These are phyloP conservation scores for Pangasius sanitwongsei DNA, from an alignment of 2,797 vertebrate species.

Conservation along the genomic window DNA sequence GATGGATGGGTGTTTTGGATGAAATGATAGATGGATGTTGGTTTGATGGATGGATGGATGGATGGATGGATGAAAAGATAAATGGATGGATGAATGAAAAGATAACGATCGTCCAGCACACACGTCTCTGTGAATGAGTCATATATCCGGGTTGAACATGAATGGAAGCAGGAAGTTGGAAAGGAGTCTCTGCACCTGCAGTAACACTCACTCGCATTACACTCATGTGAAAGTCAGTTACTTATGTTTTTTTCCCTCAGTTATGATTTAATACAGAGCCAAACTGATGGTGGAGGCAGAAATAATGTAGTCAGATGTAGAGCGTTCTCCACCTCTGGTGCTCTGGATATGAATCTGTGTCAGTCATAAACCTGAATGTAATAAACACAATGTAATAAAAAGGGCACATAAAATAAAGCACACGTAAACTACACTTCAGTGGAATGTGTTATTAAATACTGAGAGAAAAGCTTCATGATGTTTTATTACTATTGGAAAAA, in stretches of 20 bases:
- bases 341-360: not conserved
- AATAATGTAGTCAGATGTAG: not conserved
- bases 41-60: not conserved
- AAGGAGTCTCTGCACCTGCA: not conserved
- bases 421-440: not conserved
- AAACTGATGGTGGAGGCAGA: not conserved
- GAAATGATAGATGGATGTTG: not conserved
- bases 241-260: not conserved
- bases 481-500: not conserved
- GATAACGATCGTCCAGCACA: not conserved
- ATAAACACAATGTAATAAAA: conserved; percentile 15
- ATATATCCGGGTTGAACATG: not conserved
- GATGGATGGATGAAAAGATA: not conserved
- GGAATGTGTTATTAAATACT: not conserved
- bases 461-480: not conserved
- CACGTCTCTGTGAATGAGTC: not conserved
- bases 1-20: not conserved
- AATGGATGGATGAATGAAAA: not conserved
- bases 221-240: not conserved
- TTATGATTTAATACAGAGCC: not conserved
- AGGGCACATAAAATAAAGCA: not conserved
- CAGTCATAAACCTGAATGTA: not conserved
- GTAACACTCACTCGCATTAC: not conserved
- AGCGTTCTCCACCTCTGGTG: not conserved
- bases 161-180: not conserved